Percentiles rank a stretch among this genome's conserved stretches.
phyloP scores from a whole-genome alignment of 1,140 invertebrate species.

The Drosophila pachea region DNA sequence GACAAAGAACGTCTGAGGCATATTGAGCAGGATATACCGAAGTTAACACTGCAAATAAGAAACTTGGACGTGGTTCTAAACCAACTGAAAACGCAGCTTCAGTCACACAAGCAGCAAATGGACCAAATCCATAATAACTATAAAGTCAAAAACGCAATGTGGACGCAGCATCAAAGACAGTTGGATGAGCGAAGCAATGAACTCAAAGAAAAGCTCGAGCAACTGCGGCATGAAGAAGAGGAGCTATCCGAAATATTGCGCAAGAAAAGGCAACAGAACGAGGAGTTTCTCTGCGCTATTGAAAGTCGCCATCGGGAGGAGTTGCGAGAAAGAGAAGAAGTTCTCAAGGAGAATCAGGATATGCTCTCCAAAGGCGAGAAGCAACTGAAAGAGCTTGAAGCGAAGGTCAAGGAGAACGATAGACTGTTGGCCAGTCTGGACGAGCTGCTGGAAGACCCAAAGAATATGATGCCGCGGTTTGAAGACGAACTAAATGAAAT shows the following conservation, averaged over 20 bases:
- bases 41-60: constrained; percentile 1
- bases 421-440: constrained; percentile 6
- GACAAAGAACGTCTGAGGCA: constrained; percentile 18
- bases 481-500: constrained; percentile 2
- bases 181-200: constrained; percentile 10
- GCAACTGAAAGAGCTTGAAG: constrained; percentile 25
- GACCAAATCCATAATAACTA: constrained; percentile 16
- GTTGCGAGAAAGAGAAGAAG: constrained; percentile 15
- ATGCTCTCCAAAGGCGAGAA: constrained; percentile 23
- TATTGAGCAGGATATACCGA: constrained; percentile 30
- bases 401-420: neutral
- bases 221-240: constrained; percentile 2
- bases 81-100: constrained; percentile 5
- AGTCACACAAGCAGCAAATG: constrained; percentile 18
- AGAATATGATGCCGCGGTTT: neutral
- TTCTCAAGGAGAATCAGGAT: constrained; percentile 30
- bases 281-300: constrained; percentile 20
- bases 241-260: neutral
- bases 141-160: constrained; percentile 6
- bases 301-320: constrained; percentile 43
- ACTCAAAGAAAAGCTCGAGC: constrained; percentile 3
- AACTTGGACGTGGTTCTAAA: constrained; percentile 21
- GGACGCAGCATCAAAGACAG: constrained; percentile 20
- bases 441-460: neutral
- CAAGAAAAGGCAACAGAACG: constrained; percentile 18